Percentiles rank a stretch among this genome's conserved stretches.
Conservation (phyloP, 2,888 invertebrate genomes). For the Hanleya hanleyi region DNA sequence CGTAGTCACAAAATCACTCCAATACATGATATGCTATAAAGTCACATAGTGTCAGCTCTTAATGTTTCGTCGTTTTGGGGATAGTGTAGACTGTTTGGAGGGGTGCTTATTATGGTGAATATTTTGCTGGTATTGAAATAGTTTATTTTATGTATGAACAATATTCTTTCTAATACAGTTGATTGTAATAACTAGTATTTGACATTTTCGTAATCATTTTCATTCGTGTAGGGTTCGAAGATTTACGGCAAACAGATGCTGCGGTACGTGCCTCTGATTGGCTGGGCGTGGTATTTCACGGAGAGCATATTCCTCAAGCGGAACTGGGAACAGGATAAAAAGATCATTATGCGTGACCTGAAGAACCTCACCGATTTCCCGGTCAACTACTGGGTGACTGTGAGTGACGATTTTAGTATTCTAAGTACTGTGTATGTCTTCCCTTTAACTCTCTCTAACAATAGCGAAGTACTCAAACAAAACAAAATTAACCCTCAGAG, state of each 20-base stretch:
- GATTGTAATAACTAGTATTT: no score
- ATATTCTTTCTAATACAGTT: not conserved
- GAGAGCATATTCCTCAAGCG: slow-evolving; percentile 95
- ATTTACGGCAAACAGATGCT: slow-evolving; percentile 95
- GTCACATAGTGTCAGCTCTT: no score
- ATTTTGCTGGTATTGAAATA: not conserved
- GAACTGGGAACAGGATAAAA: slow-evolving; percentile 91
- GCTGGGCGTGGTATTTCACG: slow-evolving; percentile 97
- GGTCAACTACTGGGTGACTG: slow-evolving; percentile 80
- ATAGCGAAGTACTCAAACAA: no score
- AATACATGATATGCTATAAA: no score
- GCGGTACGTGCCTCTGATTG: slow-evolving; percentile 90
- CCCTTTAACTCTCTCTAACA: not conserved
- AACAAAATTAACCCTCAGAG: no score
- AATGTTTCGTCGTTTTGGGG: no score
- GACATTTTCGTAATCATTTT: no score
- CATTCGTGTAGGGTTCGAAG: slow-evolving; percentile 86
- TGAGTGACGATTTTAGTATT: slow-evolving; percentile 78
- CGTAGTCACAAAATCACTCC: no score
- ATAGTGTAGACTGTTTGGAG: no score
- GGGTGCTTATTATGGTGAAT: no score
- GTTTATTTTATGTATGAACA: not conserved
- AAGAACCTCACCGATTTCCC: slow-evolving; percentile 89
- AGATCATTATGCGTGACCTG: slow-evolving; percentile 86
- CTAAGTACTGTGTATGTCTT: not conserved